These are phyloP conservation scores for Sardinella longiceps DNA, from an alignment of 2,797 vertebrate species.

Conservation along the genomic window DNA sequence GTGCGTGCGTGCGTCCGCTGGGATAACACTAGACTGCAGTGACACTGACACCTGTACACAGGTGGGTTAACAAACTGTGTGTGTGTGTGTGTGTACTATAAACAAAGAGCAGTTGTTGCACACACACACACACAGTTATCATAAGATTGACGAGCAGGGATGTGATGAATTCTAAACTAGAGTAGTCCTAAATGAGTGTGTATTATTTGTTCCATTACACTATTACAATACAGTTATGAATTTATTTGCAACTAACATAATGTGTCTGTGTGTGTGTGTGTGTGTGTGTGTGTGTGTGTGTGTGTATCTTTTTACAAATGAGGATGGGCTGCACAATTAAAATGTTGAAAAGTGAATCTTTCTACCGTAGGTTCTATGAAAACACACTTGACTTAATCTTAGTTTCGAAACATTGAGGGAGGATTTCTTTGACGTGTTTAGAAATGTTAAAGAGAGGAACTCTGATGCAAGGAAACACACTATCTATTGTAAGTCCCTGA, in stretches of 20 bases:
- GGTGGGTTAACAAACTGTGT: too few relatives aligned
- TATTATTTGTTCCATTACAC: neutral
- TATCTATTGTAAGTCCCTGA: constrained; percentile 21
- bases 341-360: neutral
- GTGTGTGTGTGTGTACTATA: too few relatives aligned
- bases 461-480: neutral
- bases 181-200: neutral
- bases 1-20: too few relatives aligned
- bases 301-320: neutral
- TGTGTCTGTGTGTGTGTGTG: neutral
- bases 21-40: too few relatives aligned
- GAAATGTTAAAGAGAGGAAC: neutral
- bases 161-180: neutral
- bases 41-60: too few relatives aligned
- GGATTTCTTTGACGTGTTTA: neutral
- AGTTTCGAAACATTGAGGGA: neutral
- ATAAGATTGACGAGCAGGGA: neutral
- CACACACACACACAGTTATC: neutral
- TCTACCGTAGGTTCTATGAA: neutral
- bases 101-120: neutral
- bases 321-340: neutral
- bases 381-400: neutral
- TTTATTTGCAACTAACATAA: neutral
- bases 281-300: too few relatives aligned
- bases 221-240: neutral